Evolutionary conservation across 2,113 vertebrate species (phyloP).

Genomic region (Notarius lentiginosus): DNA sequence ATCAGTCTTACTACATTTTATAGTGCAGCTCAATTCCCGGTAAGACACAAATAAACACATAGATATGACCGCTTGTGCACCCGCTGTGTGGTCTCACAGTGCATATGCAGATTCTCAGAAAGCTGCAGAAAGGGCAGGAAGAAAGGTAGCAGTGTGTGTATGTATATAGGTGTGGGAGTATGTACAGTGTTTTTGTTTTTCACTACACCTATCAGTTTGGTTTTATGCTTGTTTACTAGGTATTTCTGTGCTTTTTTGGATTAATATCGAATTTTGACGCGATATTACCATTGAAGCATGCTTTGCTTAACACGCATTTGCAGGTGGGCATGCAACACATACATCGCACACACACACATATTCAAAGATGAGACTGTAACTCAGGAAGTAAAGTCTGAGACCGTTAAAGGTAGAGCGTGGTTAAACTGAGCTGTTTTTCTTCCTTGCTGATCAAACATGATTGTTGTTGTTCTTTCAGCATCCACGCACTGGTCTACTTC

Average conservation of each 20-base stretch:
- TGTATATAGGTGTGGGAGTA: conserved; percentile 43
- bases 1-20: neutral
- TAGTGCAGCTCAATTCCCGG: neutral
- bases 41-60: conserved; percentile 12
- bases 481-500: conserved; percentile 1
- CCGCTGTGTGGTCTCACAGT: conserved; percentile 62
- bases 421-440: conserved; percentile 49
- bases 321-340: conserved; percentile 16
- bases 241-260: neutral
- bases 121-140: conserved; percentile 68
- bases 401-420: conserved; percentile 43
- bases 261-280: neutral
- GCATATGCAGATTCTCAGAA: conserved; percentile 70
- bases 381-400: conserved; percentile 50
- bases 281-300: neutral
- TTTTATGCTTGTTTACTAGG: neutral
- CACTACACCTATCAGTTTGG: neutral
- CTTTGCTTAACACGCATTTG: conserved; percentile 23
- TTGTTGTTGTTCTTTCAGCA: conserved; percentile 35
- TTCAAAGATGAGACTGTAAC: conserved; percentile 28
- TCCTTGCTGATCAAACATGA: neutral
- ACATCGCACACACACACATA: neutral
- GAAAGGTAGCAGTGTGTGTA: conserved; percentile 56
- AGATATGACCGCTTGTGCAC: conserved; percentile 58
- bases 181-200: conserved; percentile 28